Base-by-base conservation (phyloP, 2,797 vertebrate genomes). In the Danionella dracula region DNA sequence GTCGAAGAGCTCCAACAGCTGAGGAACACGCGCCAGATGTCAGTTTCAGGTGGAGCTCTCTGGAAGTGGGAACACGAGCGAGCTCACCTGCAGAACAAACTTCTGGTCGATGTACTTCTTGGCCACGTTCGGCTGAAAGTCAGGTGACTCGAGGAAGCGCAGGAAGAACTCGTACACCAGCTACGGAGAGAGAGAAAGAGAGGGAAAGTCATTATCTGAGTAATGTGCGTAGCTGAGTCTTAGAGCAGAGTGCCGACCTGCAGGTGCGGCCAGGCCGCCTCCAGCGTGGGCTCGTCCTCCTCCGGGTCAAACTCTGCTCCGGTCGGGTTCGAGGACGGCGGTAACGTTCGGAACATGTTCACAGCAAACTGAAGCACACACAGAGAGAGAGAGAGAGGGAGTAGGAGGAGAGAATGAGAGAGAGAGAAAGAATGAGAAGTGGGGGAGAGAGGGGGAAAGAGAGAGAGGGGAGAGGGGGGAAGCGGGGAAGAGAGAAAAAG, bases 31-130 rank as follows among this genome's bases (percentile, higher is more conserved):
- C 31, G 59, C 4, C 31, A 21, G n/a, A n/a, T n/a, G n/a, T n/a
- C n/a, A n/a, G n/a, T n/a, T n/a, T n/a, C n/a, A n/a, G n/a, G n/a
- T n/a, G n/a, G n/a, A n/a, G n/a, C n/a, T n/a, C n/a, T n/a, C n/a
- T n/a, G n/a, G n/a, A n/a, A n/a, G n/a, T n/a, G n/a, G n/a, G n/a
- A n/a, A n/a, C n/a, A n/a, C n/a, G n/a, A n/a, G n/a, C n/a, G n/a
- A n/a, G n/a, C 86, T 88, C 83, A 99, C 97, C 96, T 97, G 95
- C 88, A 99, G 89, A 85, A 99, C 96, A 93, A 95, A 99, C 84
- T 91, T 98, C 92, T 99, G 96, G 88, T 99, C 97, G 70, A 99
- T 99, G 79, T 99, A 99, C 83, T 99, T 99, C 92, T 99, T 99
- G 78, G 97, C 97, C 90, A 94, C 88, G 87, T 99, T 99, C 79